Base-by-base conservation (phyloP, 2,113 vertebrate genomes). In the Tyrannus savana region DNA sequence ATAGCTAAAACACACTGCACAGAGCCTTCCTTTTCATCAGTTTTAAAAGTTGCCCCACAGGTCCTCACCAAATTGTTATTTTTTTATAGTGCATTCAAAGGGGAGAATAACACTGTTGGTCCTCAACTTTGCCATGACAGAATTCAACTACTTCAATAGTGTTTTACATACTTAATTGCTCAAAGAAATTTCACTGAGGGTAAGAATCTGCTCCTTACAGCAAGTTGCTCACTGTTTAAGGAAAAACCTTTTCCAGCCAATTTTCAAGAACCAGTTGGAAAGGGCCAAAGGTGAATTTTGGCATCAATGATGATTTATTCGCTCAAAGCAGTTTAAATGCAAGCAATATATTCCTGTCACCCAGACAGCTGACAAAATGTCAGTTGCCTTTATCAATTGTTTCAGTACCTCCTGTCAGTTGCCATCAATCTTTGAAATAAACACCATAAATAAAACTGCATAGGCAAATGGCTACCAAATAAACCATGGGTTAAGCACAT, bases 361-460 rank as follows among this genome's bases (percentile, higher is more conserved):
- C 63, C 58, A 85, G 83, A 95, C 67, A 97, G 90, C 95, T 98
- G 95, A 97, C 97, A 97, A 96, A 96, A 97, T 69, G 88, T 88
- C 95, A 96, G 80, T 44, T 14, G 19, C 81, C 72, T 90, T 96
- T 96, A 97, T 97, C 97, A 97, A 94, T 97, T 91, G 90, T 97
- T 98, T 97, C 63, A 60, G 85, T 87, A 80, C 64, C 58, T 94
- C 52, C 60, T 97, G 86, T 77, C 93, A 63, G 85, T 89, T 96
- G 90, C 89, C 93, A 97, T 97, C 93, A 94, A 73, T 97, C 96
- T 97, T 95, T 89, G 81, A 72, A 90, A 96, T 62, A 95, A 97
- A 74, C 77, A 81, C 74, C 88, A 94, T 97, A 98, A 98, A 97
- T 96, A 97, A 97, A 97, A 95, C 15, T 6, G 13, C 58, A 85